Conservation (phyloP, 2,888 invertebrate species). For the Ochropleura leucogaster region DNA sequence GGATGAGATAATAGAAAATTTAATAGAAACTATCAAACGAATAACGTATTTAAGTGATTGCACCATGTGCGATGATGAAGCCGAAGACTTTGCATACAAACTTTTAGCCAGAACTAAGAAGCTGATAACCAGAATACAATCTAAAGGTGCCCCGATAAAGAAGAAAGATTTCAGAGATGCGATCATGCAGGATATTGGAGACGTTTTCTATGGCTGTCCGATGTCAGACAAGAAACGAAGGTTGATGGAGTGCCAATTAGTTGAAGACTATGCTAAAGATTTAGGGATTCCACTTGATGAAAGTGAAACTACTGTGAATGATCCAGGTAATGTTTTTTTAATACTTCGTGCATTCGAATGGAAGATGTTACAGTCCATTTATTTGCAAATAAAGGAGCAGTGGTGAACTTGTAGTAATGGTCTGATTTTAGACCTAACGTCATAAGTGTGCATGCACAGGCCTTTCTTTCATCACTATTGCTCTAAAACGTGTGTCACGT, state of each 20-base stretch:
- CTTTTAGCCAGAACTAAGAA: slow-evolving; percentile 34
- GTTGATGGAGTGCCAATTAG: slow-evolving; percentile 42
- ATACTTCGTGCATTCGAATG: neutral
- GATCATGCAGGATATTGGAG: slow-evolving; percentile 21
- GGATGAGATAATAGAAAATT: slow-evolving; percentile 29
- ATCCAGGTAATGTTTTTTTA: slow-evolving; percentile 27
- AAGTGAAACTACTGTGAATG: slow-evolving; percentile 1
- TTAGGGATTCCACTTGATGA: slow-evolving; percentile 34
- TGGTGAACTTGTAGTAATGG: neutral
- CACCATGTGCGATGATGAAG: slow-evolving; percentile 20
- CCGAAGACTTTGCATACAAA: slow-evolving; percentile 26
- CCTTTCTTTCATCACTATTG: neutral
- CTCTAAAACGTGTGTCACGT: neutral
- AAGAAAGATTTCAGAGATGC: slow-evolving; percentile 26
- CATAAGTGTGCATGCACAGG: neutral
- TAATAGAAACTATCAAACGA: slow-evolving; percentile 6
- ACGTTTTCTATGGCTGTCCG: slow-evolving; percentile 22
- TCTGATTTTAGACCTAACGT: neutral
- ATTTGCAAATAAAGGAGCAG: neutral
- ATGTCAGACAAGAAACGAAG: slow-evolving; percentile 38
- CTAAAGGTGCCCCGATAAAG: slow-evolving; percentile 5
- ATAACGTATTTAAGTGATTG: neutral
- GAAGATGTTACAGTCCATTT: neutral
- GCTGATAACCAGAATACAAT: slow-evolving; percentile 1
- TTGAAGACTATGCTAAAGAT: slow-evolving; percentile 31